phyloP scores from a whole-genome alignment of 2,888 invertebrate species.

The Tethea ocularis region DNA sequence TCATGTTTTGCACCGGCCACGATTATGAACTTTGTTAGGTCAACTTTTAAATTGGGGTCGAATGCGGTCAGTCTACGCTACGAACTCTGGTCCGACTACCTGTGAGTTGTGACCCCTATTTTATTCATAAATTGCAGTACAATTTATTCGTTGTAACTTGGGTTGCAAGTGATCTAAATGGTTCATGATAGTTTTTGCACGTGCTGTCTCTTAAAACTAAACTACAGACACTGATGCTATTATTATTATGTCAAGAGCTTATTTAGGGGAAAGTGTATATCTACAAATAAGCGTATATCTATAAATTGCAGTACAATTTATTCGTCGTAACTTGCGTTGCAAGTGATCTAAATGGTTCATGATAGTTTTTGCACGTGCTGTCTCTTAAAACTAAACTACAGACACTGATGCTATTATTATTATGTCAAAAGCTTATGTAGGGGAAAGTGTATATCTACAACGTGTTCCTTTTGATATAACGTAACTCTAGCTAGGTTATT shows the following conservation, averaged over 20 bases:
- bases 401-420: too few species aligned
- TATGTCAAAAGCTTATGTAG: neutral
- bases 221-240: too few species aligned
- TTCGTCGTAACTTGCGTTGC: neutral
- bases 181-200: neutral
- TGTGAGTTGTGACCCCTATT: conserved; percentile 34
- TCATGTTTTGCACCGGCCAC: conserved; percentile 32
- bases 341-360: neutral
- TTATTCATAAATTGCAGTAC: conserved; percentile 19
- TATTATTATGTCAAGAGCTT: neutral
- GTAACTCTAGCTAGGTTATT: too few species aligned
- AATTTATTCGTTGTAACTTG: conserved; percentile 2
- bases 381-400: too few species aligned
- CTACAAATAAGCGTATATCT: too few species aligned
- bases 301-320: conserved; percentile 16
- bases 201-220: neutral
- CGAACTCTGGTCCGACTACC: conserved; percentile 30
- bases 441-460: too few species aligned
- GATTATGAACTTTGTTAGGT: conserved; percentile 63
- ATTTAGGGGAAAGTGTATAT: neutral
- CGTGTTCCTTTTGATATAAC: too few species aligned
- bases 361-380: neutral
- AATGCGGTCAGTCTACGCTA: conserved; percentile 58
- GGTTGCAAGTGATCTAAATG: neutral
- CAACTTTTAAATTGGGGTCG: conserved; percentile 70